Conservation (phyloP, 2,797 vertebrate genomes). For the Sylvia borin region DNA sequence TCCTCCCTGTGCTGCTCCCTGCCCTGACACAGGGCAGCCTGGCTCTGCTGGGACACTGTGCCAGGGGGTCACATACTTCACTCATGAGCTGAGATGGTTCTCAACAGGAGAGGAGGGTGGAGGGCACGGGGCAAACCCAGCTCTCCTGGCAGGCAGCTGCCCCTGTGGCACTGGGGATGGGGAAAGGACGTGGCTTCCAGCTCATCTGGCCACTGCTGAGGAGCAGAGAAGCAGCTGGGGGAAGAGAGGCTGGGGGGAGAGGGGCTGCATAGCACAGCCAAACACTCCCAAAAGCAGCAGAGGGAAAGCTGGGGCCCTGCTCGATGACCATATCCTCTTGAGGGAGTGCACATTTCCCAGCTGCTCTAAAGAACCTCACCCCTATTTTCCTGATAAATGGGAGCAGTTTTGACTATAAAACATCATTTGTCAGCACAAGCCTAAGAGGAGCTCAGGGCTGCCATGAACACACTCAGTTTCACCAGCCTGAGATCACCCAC, state of each 20-base stretch:
- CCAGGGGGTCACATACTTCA: not conserved
- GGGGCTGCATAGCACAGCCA: not conserved
- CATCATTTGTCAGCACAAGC: not conserved
- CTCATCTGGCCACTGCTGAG: not conserved
- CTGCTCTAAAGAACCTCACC: not conserved
- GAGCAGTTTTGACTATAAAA: not conserved
- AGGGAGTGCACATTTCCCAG: not conserved
- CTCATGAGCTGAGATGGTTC: not conserved
- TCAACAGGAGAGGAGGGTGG: not conserved
- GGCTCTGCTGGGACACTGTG: not conserved
- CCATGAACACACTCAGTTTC: not conserved
- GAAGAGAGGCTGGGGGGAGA: not conserved
- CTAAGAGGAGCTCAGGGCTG: not conserved
- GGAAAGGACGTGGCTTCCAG: not conserved
- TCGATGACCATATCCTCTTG: rapidly evolving
- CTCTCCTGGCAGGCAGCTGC: not conserved
- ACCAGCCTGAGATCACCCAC: not conserved
- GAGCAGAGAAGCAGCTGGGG: not conserved
- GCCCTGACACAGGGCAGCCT: not conserved
- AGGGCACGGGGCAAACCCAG: not conserved
- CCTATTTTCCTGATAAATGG: not conserved
- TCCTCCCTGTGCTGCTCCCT: not conserved
- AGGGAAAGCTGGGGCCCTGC: not conserved
- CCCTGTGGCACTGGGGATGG: not conserved
- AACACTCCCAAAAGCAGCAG: not conserved